Base-by-base conservation (phyloP, 2,888 invertebrate genomes). In the Hydrotaea diabolus region DNA sequence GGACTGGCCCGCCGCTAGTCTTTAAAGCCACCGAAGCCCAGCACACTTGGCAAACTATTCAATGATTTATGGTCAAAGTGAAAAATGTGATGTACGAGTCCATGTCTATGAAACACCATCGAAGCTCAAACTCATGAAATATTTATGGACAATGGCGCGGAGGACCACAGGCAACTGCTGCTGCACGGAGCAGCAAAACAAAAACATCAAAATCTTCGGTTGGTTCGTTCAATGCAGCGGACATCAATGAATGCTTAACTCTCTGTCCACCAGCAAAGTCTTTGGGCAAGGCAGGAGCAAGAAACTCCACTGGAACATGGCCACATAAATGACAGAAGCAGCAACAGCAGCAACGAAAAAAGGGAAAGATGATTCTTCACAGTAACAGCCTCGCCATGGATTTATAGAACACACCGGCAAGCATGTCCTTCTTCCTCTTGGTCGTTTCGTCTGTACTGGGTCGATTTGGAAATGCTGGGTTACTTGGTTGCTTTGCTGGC, bases 61-160 rank as follows among this genome's bases (percentile, higher is more conserved):
- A 69, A 43, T 69, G 43, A 69, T 69, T 69, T 69, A 69, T 69
- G 11, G 69, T 8, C 43, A 69, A 46, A 69, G 69, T 69, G 69
- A 69, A 69, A 69, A 69, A 69, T 69, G 46, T 69, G 69, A 69
- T 69, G 69, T 69, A 69, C 46, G 23, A 69, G 46, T 43, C 26
- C 62, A 62, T 69, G 69, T 69, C 69, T 43, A 46, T 69, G 69
- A 17, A 69, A 69, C 69, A 46, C 69, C 46, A 69, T 9, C 46
- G 39, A 13, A 4, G 39, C 69, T n/a, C n/a, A 19, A 69, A 69
- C 69, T 69, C 69, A 69, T 69, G 69, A 43, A 69, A 69, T 69
- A 69, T 69, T 69, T 69, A 69, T 69, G 43, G 39, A 46, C 46
- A 23, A 69, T 69, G 69, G 39, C 19, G 46, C 46, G 43, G 39